Base-by-base conservation (phyloP, 2,113 vertebrate genomes). In the Labeo rohita region DNA sequence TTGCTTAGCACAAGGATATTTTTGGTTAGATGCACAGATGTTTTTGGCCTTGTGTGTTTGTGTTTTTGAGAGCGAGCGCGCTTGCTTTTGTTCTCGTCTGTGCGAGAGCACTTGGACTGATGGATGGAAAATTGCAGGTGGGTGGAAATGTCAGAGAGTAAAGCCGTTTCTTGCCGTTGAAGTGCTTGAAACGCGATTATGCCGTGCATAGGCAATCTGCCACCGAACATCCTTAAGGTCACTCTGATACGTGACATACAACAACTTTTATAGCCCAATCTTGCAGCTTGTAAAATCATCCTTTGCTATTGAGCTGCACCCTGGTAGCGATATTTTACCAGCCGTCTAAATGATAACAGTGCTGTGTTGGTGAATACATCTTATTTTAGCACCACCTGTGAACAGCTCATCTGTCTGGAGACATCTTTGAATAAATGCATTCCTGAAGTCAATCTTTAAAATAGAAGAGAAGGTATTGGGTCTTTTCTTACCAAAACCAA, bases 111-210 rank as follows among this genome's bases (percentile, higher is more conserved):
- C 34, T 78, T 88, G 87, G 90, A 92, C 90, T 83, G 63, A 80
- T 89, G 75, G 82, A 86, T 78, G 79, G 79, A 45, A 63, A 84
- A 87, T 83, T 85, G 85, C 75, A 86, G 87, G 92, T 92, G 93
- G 92, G 92, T 93, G 91, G 91, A 91, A 93, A 91, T 93, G 91
- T 93, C 90, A 91, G 88, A 91, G 87, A 92, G 88, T 88, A 89
- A 89, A 89, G 93, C 84, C 85, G 89, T 91, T 91, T 87, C 63
- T 45, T 85, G 87, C 89, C 88, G 86, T 88, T 87, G 83, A 88
- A 93, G 90, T 91, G 93, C 93, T 90, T 93, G 92, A 93, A 93
- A 94, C 90, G 80, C 86, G 93, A 95, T 95, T 94, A 93, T 86
- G 84, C 78, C 15, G 56, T 88, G 88, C 89, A 93, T 91, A 92